Base-by-base conservation (phyloP, 2,797 vertebrate species). In the Amblyopsis hoosieri region DNA sequence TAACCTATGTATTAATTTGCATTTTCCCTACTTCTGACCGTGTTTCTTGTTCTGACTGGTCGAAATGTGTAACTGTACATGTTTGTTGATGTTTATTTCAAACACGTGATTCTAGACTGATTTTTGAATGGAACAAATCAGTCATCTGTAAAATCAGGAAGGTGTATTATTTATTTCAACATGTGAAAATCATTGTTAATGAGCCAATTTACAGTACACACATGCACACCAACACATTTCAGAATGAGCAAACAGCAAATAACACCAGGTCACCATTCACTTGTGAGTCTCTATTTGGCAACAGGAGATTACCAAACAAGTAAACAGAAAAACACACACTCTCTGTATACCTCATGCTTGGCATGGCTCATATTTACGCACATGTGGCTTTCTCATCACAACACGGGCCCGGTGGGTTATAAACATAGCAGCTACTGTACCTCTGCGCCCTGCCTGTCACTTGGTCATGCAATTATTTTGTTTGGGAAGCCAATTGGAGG, bases 391-490 rank as follows among this genome's bases (percentile, higher is more conserved):
- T 64, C 57, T 12, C 53, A 13, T 54, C 42, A 29, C 54, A 54
- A 61, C 59, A 54, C 33, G 33, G 33, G 33, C 33, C 33, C 33
- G 8, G 7, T 37, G 33, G 33, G 33, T 57, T 53, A 64, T 54
- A 73, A 71, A 71, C 66, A 70, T 57, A 61, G 69, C 66, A 49
- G 70, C 57, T 51, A 59, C 17, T 17, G 17, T 17, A 17, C 71
- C 62, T 68, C 62, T n/a, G 69, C 62, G 62, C 65, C 57, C 54
- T 51, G 61, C 62, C 52, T 59, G 62, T 63, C 57, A 64, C 45
- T 56, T 47, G 46, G 51, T 42, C 48, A 51, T 60, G n/a, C 47
- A 69, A 61, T 76, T 54, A 23, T 10, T 19, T 23, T 19, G 52
- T 51, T 42, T 29, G 14, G 60, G 11, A 17, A 13, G 49, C 31